Base-by-base conservation (phyloP, 2,888 invertebrate genomes). In the Lordiphosa fenestrarum region DNA sequence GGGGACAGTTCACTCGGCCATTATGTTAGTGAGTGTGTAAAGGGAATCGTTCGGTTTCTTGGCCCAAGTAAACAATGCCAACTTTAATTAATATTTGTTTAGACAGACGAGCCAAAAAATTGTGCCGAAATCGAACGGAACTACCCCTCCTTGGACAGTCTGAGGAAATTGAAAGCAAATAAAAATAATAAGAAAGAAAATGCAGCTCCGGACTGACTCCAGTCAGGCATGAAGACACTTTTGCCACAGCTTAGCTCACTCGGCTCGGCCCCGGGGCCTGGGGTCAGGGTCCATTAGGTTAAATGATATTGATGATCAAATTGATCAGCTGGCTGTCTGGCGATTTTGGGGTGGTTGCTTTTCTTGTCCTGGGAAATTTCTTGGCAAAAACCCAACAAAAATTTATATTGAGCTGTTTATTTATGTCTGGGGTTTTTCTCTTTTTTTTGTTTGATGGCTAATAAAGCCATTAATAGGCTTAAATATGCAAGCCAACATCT, bases 251-350 rank as follows among this genome's bases (percentile, higher is more conserved):
- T 84, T 85, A 84, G 71, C 66, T 72, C 75, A 62, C 65, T 66
- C 66, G 70, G 64, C 62, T 65, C 69, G 74, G 87, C 15, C 15
- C 2, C 15, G 15, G 70, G 64, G n/a, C n/a, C 62, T 65, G 67
- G 74, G 87, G 87, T 86, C 87, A 87, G 85, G 77, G 81, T 71
- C 85, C 69, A 87, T 87, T 87, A 87, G 87, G 87, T 87, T 87
- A 87, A 86, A 87, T 85, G 82, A 80, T 82, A 84, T 84, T 78
- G 72, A 78, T 83, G 80, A 77, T 73, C 67, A 62, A 66, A 50
- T 35, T 47, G 36, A 47, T 84, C 77, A 71, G 76, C 70, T 76
- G 69, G 80, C 47, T 46, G 36, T 41, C 44, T 25, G 37, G 12
- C 15, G 25, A 13, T 10, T 23, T 36, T 37, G n/a, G 44, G 51